These are phyloP conservation scores for Sebastes ruberrimus DNA, from an alignment of 2,797 vertebrate species.

Conservation along the genomic window DNA sequence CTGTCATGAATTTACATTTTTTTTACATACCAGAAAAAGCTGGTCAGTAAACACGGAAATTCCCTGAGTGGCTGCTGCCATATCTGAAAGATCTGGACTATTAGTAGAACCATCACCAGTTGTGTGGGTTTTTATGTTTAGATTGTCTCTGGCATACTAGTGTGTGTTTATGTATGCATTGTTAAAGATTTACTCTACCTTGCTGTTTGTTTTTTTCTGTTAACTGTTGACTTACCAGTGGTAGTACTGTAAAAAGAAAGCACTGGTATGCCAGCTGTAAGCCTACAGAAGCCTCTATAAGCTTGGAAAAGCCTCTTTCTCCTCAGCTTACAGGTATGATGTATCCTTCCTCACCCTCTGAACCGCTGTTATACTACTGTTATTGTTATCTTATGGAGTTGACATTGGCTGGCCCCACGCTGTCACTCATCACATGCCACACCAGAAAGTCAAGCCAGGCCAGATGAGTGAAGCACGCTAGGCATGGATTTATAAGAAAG, in stretches of 20 bases:
- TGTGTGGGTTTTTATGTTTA: constrained; percentile 7
- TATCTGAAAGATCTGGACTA: constrained; percentile 27
- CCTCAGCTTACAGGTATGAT: constrained; percentile 45
- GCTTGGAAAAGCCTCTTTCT: constrained; percentile 38
- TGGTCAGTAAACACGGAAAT: constrained; percentile 37
- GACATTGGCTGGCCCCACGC: constrained; percentile 2
- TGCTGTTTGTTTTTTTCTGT: constrained; percentile 35
- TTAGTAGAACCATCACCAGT: constrained; percentile 10
- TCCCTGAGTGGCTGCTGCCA: constrained; percentile 8
- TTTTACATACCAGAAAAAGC: constrained; percentile 30
- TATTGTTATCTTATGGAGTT: constrained; percentile 34
- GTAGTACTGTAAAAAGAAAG: constrained; percentile 14
- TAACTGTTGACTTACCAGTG: constrained; percentile 27
- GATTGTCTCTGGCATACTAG: background rate
- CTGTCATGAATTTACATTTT: constrained; percentile 16
- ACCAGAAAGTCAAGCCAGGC: constrained; percentile 1
- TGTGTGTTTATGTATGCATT: constrained; percentile 24
- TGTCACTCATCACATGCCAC: constrained; percentile 35
- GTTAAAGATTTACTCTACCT: constrained; percentile 24
- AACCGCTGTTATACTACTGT: constrained; percentile 26
- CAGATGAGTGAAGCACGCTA: background rate
- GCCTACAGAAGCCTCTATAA: constrained; percentile 36
- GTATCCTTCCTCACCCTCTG: constrained; percentile 16
- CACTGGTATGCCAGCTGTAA: constrained; percentile 34
- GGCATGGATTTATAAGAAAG: background rate